Evolutionary conservation across 2,888 invertebrate genomes (phyloP), one percentile per base, ranked within the genome.

Genomic region (Drosophila mayaguana): DNA sequence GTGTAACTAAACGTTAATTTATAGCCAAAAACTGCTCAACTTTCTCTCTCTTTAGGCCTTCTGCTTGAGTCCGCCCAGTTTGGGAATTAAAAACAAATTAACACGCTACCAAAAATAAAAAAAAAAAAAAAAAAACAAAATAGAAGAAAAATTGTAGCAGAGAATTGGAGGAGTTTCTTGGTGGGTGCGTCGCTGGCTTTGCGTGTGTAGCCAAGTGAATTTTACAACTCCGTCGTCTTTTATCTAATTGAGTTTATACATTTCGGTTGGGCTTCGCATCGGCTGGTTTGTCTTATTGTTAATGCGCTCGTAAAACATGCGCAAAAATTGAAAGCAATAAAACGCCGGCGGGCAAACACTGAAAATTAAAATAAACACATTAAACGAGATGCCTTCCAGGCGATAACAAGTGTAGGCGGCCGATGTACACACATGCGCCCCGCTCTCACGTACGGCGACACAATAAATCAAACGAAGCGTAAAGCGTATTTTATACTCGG

Each of bases 301-400:
- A 89, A 88, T 87, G 84, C 64, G 72, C 84, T 83, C 85, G 84
- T 87, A 86, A 86, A 86, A 81, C 78, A 86, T 71, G 81, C 85
- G 87, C 84, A 88, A 88, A 86, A 88, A 83, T 81, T 83, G 71
- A 75, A 72, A 88, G 75, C 73, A 69, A 85, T 85, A 88, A 85
- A 88, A 88, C 54, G 72, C 57, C 69, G 74, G 43, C 61, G 53
- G 68, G 62, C 79, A 61, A 78, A 83, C 87, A 86, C 69, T 81
- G 82, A 81, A 88, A 88, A 85, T 85, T 88, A 83, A 85, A 85
- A 85, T 85, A 85, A 85, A 79, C 83, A 88, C 81, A 85, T 85
- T 77, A 88, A 85, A 38, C 46, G 51, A 55, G 62, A 68, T 78
- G 55, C 50, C 70, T 62, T 72, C 59, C 64, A 57, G 45, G 61